These are phyloP conservation scores for Zhuqinia jingwanae DNA, from an alignment of 2,888 invertebrate genomes.

Conservation along the genomic window DNA sequence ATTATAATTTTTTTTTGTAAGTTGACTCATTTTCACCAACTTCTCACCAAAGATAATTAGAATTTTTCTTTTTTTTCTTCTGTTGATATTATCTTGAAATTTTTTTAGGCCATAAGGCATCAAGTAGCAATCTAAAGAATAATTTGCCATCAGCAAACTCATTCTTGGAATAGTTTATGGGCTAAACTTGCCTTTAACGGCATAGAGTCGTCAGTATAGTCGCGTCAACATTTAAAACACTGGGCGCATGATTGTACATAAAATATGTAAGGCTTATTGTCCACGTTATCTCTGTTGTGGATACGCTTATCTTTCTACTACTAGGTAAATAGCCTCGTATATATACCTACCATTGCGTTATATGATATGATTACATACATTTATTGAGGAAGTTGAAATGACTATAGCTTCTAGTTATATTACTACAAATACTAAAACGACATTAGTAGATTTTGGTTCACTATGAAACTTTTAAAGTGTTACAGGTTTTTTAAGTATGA, in stretches of 20 bases:
- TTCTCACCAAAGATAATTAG: slow-evolving; percentile 58
- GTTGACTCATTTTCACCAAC: neutral
- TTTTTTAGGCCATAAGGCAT: slow-evolving; percentile 59
- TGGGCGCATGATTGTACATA: neutral
- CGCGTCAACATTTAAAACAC: neutral
- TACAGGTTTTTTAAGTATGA: too few species aligned
- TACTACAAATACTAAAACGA: too few species aligned
- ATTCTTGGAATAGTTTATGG: slow-evolving; percentile 59
- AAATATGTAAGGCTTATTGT: too few species aligned
- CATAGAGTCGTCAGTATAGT: neutral
- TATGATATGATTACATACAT: too few species aligned
- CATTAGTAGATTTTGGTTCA: too few species aligned
- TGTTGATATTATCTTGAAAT: slow-evolving; percentile 59
- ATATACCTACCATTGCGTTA: too few species aligned
- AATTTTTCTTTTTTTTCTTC: slow-evolving; percentile 25
- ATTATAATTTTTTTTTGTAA: slow-evolving; percentile 1
- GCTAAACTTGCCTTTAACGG: neutral
- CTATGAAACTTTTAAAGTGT: too few species aligned
- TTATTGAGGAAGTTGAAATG: too few species aligned
- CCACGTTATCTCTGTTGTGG: too few species aligned
- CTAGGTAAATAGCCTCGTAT: too few species aligned
- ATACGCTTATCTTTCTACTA: too few species aligned
- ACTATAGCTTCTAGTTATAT: too few species aligned
- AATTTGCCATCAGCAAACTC: slow-evolving; percentile 66
- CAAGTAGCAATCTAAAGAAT: slow-evolving; percentile 53